phyloP scores from a whole-genome alignment of 2,113 vertebrate genomes.

The Gadus chalcogrammus region DNA sequence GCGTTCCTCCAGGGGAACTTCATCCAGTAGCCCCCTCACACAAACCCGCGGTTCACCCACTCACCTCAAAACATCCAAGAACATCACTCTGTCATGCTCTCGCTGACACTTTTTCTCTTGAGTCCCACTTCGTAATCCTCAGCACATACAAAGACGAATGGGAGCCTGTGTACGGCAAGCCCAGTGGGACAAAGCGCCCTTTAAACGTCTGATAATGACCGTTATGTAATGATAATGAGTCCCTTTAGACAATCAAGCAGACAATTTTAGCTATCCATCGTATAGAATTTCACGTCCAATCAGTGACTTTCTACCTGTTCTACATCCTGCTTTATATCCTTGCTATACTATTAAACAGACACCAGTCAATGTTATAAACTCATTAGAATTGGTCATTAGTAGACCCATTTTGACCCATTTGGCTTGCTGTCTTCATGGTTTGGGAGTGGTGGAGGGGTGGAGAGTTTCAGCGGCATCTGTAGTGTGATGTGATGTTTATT shows the following conservation, averaged over 20 bases:
- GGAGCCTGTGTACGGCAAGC: neutral
- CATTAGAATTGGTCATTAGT: too few species aligned
- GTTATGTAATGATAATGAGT: neutral
- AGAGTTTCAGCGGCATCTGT: constrained; percentile 3
- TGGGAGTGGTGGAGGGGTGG: constrained; percentile 12
- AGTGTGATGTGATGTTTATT: neutral
- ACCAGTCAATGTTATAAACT: too few species aligned
- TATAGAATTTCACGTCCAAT: too few species aligned
- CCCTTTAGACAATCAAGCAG: too few species aligned
- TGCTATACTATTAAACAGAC: too few species aligned
- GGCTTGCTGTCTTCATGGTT: too few species aligned
- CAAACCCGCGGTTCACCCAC: constrained; percentile 5
- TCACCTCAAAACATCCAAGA: neutral
- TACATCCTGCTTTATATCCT: too few species aligned
- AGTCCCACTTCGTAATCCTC: neutral
- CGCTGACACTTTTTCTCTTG: constrained; percentile 6
- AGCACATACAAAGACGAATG: constrained; percentile 2
- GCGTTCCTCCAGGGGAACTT: constrained; percentile 19
- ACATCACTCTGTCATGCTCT: neutral
- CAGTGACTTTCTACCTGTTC: too few species aligned
- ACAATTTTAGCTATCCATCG: too few species aligned
- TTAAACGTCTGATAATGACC: too few species aligned
- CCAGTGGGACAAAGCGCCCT: too few species aligned
- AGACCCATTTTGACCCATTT: too few species aligned
- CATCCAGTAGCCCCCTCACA: constrained; percentile 18